Base-by-base conservation (phyloP, 2,888 invertebrate species). In the Scaptodrosophila latifasciaeformis region DNA sequence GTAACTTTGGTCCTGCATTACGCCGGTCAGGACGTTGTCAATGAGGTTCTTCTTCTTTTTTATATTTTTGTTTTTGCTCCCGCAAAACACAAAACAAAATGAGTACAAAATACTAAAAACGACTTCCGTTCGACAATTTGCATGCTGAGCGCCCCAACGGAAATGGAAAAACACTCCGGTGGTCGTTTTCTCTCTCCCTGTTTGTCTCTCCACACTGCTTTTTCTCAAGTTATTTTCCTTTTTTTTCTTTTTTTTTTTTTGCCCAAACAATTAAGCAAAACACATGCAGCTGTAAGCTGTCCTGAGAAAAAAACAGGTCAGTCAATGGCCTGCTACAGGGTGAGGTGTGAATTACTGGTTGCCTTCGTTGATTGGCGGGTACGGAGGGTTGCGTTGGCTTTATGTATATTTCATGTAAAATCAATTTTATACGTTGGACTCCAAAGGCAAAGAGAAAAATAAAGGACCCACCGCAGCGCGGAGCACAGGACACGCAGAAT, bases 41-140 rank as follows among this genome's bases (percentile, higher is more conserved):
- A 71, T n/a, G n/a, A n/a, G n/a, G n/a, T n/a, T n/a, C n/a, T n/a
- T n/a, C n/a, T n/a, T n/a, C n/a, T n/a, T n/a, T n/a, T n/a, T n/a
- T n/a, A n/a, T n/a, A n/a, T n/a, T n/a, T n/a, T 37, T 37, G 37
- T 27, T 19, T 40, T 47, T 50, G 31, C 43, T 1, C 21, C 17
- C 15, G 7, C 13, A 35, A 13, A 35, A 18, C 10, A 18, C 15
- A 17, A 15, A 18, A 81, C 81, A 70, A 72, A 72, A 72, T 80
- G 81, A 74, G 70, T 77, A 80, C 75, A 72, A 79, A 74, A 81
- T 71, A 72, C 76, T 81, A 71, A 79, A 79, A 74, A 75, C 65
- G 72, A 74, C 72, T 81, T 74, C 72, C 72, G 72, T 39, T 54
- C 71, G 62, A 50, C 68, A 81, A 81, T 81, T 74, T 74, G 81